A percentile compares a stretch with the other conserved stretches of the same genome.
These are phyloP conservation scores for Cyprinodon brontotheroides DNA, from an alignment of 2,113 vertebrate genomes.

Conservation along the genomic window DNA sequence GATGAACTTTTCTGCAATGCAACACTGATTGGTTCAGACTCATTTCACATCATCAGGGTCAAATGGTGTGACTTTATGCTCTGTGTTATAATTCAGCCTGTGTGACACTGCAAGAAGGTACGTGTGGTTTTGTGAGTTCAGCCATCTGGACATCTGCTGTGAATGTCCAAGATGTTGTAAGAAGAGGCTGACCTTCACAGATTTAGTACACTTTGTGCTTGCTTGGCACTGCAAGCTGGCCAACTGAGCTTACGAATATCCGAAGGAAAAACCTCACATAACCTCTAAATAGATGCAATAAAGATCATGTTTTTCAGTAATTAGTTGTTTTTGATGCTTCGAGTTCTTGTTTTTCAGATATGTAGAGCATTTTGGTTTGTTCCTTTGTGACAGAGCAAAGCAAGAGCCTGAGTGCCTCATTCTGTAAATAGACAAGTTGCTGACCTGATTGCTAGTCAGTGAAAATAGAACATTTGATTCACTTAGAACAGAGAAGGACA, in stretches of 20 bases:
- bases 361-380: conserved; percentile 15
- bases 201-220: conserved; percentile 27
- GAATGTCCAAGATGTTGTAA: conserved; percentile 31
- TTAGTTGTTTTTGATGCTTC: background rate
- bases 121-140: conserved; percentile 1
- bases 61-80: conserved; percentile 27
- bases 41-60: conserved; percentile 32
- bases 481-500: conserved; percentile 21
- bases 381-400: conserved; percentile 44
- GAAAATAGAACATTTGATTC: conserved; percentile 47
- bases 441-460: conserved; percentile 76
- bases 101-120: conserved; percentile 15
- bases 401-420: conserved; percentile 38
- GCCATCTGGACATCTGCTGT: conserved; percentile 29
- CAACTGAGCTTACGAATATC: conserved; percentile 45
- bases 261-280: conserved; percentile 38
- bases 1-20: conserved; percentile 11
- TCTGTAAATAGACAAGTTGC: conserved; percentile 71
- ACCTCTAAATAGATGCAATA: conserved; percentile 29
- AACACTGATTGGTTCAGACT: conserved; percentile 10
- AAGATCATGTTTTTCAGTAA: background rate
- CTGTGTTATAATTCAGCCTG: conserved; percentile 5
- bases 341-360: conserved; percentile 4
- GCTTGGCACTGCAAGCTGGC: conserved; percentile 12
- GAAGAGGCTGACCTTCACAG: conserved; percentile 55